phyloP scores from a whole-genome alignment of 1,140 invertebrate genomes.

The Vanessa tameamea region DNA sequence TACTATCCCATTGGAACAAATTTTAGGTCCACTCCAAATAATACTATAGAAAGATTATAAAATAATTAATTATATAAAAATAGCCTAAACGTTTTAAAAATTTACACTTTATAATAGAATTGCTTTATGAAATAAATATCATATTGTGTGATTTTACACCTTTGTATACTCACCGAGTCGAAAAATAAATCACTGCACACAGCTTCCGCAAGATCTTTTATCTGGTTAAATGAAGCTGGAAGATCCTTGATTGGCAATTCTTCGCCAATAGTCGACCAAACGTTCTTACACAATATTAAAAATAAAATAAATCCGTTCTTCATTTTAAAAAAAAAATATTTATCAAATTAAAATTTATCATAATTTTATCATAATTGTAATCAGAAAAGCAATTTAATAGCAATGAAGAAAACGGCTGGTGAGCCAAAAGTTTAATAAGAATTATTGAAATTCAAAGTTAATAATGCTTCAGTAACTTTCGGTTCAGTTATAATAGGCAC shows the following conservation, averaged over 20 bases:
- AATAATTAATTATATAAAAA: too few species aligned
- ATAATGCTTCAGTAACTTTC: slow-evolving; percentile 27
- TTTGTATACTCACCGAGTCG: slow-evolving; percentile 38
- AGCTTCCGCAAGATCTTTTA: slow-evolving; percentile 38
- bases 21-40: too few species aligned
- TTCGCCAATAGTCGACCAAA: slow-evolving; percentile 18
- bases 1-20: too few species aligned
- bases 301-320: slow-evolving; percentile 3
- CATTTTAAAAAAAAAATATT: slow-evolving; percentile 14
- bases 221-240: slow-evolving; percentile 32
- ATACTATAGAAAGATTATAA: too few species aligned
- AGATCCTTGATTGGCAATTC: slow-evolving; percentile 32
- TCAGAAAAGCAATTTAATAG: neutral
- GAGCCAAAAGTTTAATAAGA: neutral
- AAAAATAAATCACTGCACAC: slow-evolving; percentile 43
- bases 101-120: too few species aligned
- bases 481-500: slow-evolving; percentile 20
- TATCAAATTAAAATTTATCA: neutral
- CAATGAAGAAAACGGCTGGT: neutral
- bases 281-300: slow-evolving; percentile 13
- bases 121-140: neutral
- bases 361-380: too few species aligned
- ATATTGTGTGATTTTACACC: neutral
- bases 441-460: slow-evolving; percentile 1
- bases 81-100: too few species aligned